Conservation (phyloP, 2,113 vertebrate genomes). For the Panthera uncia region DNA sequence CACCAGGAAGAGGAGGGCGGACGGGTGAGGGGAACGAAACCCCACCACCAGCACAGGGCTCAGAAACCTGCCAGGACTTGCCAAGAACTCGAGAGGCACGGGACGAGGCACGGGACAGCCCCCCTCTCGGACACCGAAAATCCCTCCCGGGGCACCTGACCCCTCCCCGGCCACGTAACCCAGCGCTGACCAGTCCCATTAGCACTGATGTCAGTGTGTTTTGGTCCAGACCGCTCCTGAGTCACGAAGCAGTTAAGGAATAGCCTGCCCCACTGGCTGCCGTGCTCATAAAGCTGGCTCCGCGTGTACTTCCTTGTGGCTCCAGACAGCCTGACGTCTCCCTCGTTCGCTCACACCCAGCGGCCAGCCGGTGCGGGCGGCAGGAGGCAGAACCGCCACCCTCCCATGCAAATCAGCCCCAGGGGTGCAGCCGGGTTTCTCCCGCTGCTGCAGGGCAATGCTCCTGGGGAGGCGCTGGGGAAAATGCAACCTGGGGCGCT, state of each 20-base stretch:
- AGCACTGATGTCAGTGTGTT: slow-evolving; percentile 19
- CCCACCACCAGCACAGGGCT: neutral
- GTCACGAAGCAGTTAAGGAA: slow-evolving; percentile 75
- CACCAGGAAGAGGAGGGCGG: neutral
- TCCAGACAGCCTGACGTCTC: slow-evolving; percentile 2
- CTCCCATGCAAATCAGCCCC: slow-evolving; percentile 46
- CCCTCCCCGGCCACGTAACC: neutral
- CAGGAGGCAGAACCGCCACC: neutral
- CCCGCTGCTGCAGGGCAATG: slow-evolving; percentile 20
- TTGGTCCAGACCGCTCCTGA: slow-evolving; percentile 26
- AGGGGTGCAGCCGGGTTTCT: neutral
- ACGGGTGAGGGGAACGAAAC: rapidly evolving
- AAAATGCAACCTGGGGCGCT: slow-evolving; percentile 62
- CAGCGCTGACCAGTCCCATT: neutral
- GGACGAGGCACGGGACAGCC: neutral
- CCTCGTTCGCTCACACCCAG: slow-evolving; percentile 46
- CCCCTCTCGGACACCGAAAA: neutral
- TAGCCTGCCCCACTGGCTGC: slow-evolving; percentile 71
- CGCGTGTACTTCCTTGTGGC: slow-evolving; percentile 84
- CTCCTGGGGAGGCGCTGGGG: neutral
- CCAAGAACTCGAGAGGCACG: neutral
- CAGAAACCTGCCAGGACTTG: too few relatives aligned
- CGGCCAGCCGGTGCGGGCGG: neutral
- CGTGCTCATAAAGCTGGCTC: slow-evolving; percentile 76
- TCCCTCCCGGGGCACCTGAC: neutral